Conservation (phyloP, 2,113 vertebrate genomes). For the Leiothrix lutea region DNA sequence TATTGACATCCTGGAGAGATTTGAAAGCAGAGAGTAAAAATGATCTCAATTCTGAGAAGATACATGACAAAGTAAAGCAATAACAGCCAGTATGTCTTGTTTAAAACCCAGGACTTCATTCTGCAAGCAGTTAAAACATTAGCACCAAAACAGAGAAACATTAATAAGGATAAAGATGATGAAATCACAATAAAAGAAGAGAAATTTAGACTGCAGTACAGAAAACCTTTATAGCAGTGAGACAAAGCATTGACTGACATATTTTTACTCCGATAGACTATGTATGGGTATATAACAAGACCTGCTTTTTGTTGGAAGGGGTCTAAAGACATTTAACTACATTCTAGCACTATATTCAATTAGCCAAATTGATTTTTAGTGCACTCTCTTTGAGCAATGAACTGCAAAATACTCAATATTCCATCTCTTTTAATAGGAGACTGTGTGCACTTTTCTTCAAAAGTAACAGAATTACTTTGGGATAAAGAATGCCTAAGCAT, state of each 20-base stretch:
- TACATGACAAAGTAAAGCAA: neutral
- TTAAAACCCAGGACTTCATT: neutral
- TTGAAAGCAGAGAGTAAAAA: neutral
- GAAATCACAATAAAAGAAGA: neutral
- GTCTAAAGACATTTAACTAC: neutral
- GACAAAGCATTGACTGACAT: neutral
- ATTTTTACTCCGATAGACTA: neutral
- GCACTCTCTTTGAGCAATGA: neutral
- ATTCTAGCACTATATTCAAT: neutral
- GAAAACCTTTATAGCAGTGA: neutral
- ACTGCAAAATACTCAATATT: neutral
- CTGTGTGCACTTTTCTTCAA: neutral
- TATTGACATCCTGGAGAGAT: neutral
- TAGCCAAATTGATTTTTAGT: neutral
- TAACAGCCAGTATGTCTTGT: neutral
- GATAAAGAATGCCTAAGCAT: neutral
- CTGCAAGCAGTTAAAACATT: neutral
- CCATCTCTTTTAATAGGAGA: neutral
- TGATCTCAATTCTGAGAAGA: neutral
- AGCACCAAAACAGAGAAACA: neutral
- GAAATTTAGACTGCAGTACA: neutral
- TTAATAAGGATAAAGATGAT: neutral
- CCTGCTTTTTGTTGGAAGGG: neutral
- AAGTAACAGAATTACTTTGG: neutral
- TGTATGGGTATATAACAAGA: neutral